Evolutionary conservation across 2,888 invertebrate genomes (phyloP).

Genomic region (Acrobasis consociella): DNA sequence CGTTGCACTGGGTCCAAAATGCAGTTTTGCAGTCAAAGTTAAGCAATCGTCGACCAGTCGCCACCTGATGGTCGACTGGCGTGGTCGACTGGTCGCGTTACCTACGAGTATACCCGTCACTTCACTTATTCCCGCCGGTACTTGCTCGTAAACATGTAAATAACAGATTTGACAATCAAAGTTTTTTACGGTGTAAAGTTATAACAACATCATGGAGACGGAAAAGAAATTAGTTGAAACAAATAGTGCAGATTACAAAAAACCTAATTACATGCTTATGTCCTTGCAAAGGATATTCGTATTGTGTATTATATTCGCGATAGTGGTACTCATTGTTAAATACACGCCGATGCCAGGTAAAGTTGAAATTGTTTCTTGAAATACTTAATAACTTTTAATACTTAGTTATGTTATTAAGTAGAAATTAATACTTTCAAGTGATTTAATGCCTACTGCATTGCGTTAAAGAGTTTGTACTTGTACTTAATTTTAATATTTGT

Average conservation of each 20-base stretch:
- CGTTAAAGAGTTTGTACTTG: background rate
- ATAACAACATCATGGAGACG: constrained; percentile 51
- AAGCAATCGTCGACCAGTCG: constrained; percentile 59
- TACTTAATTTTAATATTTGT: background rate
- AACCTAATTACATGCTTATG: constrained; percentile 81
- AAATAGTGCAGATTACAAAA: constrained; percentile 51
- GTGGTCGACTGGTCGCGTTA: constrained; percentile 69
- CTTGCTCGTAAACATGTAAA: constrained; percentile 46
- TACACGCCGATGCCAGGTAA: constrained; percentile 88
- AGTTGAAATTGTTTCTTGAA: constrained; percentile 6
- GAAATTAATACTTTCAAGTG: no score
- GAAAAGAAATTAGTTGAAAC: constrained; percentile 54
- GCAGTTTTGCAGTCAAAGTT: constrained; percentile 40
- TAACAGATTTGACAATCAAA: background rate
- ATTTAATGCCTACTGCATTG: background rate
- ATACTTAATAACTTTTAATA: no score
- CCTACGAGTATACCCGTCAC: constrained; percentile 23
- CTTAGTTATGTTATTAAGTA: no score
- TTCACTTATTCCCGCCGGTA: constrained; percentile 26
- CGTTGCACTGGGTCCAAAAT: constrained; percentile 36
- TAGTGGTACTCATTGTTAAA: constrained; percentile 87
- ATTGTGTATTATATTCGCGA: constrained; percentile 84
- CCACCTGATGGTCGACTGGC: constrained; percentile 67
- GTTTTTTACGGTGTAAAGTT: background rate
- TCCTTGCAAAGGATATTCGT: constrained; percentile 86